Percentiles rank a stretch among this genome's conserved stretches.
Evolutionary conservation across 1,140 invertebrate species (phyloP).

Genomic region (Thaumetopoea pityocampa): DNA sequence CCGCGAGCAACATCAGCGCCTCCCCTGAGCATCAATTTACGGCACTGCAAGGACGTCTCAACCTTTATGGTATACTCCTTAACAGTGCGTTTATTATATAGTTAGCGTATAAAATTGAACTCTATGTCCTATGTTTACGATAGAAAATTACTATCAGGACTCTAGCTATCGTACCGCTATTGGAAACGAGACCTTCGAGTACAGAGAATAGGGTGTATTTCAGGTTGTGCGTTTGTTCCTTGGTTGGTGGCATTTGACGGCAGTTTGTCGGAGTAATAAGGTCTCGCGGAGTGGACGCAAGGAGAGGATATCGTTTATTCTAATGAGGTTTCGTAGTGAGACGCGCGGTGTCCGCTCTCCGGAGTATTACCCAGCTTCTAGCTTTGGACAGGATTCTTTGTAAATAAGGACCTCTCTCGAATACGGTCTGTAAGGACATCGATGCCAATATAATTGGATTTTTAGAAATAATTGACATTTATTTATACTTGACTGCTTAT

Average conservation of each 20-base stretch:
- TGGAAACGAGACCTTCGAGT: slow-evolving; percentile 32
- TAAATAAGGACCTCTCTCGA: slow-evolving; percentile 13
- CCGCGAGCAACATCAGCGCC: slow-evolving; percentile 31
- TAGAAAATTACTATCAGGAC: slow-evolving; percentile 31
- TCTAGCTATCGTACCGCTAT: slow-evolving; percentile 1
- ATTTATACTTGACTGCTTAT: too few relatives aligned
- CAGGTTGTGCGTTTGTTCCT: slow-evolving; percentile 12
- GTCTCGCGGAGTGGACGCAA: slow-evolving; percentile 70
- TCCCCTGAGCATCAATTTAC: slow-evolving; percentile 66
- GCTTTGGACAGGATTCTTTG: slow-evolving; percentile 10
- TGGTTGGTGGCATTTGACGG: slow-evolving; percentile 56
- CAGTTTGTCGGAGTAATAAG: slow-evolving; percentile 74
- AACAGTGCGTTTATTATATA: slow-evolving; percentile 50
- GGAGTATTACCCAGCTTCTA: slow-evolving; percentile 30
- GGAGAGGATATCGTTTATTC: slow-evolving; percentile 75
- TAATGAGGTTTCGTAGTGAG: slow-evolving; percentile 66
- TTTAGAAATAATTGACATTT: too few relatives aligned
- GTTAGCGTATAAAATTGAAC: slow-evolving; percentile 38
- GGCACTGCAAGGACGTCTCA: slow-evolving; percentile 61
- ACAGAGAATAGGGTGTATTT: slow-evolving; percentile 21
- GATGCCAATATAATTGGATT: too few relatives aligned
- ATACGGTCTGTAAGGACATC: slow-evolving; percentile 8
- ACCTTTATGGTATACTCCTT: slow-evolving; percentile 53
- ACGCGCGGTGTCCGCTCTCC: slow-evolving; percentile 40
- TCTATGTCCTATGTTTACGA: slow-evolving; percentile 36